Percentiles rank a stretch among this genome's conserved stretches.
phyloP scores from a whole-genome alignment of 2,113 vertebrate genomes.

The Taxidea taxus region DNA sequence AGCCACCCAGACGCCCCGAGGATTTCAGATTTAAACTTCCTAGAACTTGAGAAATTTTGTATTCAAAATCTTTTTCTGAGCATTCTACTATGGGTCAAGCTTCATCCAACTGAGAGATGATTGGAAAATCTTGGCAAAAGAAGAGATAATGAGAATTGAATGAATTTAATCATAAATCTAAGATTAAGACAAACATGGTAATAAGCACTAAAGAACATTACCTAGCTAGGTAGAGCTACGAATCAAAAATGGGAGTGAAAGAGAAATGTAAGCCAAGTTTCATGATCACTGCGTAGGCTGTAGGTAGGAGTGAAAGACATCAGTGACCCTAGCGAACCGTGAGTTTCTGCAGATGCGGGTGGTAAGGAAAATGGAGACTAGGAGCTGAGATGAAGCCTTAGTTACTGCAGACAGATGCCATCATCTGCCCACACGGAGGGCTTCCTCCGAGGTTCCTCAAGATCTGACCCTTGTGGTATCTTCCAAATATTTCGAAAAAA shows the following conservation, averaged over 20 bases:
- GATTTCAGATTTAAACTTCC: not conserved
- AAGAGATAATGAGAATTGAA: not conserved
- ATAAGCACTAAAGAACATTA: not conserved
- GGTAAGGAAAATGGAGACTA: not conserved
- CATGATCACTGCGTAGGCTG: not conserved
- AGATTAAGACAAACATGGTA: not conserved
- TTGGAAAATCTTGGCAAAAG: not conserved
- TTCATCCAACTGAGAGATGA: not conserved
- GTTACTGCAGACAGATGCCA: not conserved
- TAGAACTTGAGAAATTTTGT: not conserved
- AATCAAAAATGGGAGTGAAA: not conserved
- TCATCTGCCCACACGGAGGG: not conserved
- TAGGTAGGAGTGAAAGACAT: not conserved
- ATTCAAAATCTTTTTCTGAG: not conserved
- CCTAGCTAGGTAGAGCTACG: not conserved
- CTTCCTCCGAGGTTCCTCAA: not conserved
- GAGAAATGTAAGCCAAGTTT: not conserved
- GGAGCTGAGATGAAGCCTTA: not conserved
- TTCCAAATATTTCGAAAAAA: not conserved
- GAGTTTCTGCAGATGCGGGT: not conserved
- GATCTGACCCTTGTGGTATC: not conserved
- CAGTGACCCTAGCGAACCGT: not conserved
- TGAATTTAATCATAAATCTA: not conserved
- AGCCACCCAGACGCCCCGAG: not conserved
- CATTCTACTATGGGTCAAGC: not conserved